These are phyloP conservation scores for Tribolium freemani DNA, from an alignment of 2,888 invertebrate genomes.

Conservation along the genomic window DNA sequence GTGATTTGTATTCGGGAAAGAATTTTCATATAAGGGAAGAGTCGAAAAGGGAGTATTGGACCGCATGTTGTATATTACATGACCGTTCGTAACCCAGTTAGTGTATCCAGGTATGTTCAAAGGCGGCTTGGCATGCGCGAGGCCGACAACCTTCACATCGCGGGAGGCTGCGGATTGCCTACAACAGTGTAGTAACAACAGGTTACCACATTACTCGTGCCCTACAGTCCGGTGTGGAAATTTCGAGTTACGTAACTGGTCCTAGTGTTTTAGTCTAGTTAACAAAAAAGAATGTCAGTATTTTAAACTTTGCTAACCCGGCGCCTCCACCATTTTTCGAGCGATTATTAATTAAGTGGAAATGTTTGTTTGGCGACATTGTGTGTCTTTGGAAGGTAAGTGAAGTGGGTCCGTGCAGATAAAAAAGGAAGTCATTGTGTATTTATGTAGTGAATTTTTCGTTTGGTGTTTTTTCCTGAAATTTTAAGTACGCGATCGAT, in stretches of 20 bases:
- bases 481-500: conserved; percentile 20
- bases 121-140: conserved; percentile 50
- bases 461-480: conserved; percentile 7
- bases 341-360: conserved; percentile 9
- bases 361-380: conserved; percentile 66
- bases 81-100: conserved; percentile 56
- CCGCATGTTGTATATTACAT: conserved; percentile 53
- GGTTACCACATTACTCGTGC: conserved; percentile 52
- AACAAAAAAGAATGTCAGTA: too few species aligned
- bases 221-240: conserved; percentile 1
- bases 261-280: too few species aligned
- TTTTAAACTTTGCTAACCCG: not conserved
- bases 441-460: conserved; percentile 14
- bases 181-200: conserved; percentile 55
- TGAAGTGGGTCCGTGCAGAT: conserved; percentile 46
- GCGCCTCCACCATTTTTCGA: conserved; percentile 43
- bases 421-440: conserved; percentile 35
- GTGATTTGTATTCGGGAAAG: not conserved
- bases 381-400: conserved; percentile 64
- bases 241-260: too few species aligned
- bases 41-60: conserved; percentile 41
- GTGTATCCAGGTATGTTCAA: conserved; percentile 49
- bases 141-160: conserved; percentile 50
- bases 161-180: conserved; percentile 55
- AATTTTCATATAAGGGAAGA: conserved; percentile 14